These are phyloP conservation scores for Paracanthobrama guichenoti DNA, from an alignment of 2,113 vertebrate species.

Conservation along the genomic window DNA sequence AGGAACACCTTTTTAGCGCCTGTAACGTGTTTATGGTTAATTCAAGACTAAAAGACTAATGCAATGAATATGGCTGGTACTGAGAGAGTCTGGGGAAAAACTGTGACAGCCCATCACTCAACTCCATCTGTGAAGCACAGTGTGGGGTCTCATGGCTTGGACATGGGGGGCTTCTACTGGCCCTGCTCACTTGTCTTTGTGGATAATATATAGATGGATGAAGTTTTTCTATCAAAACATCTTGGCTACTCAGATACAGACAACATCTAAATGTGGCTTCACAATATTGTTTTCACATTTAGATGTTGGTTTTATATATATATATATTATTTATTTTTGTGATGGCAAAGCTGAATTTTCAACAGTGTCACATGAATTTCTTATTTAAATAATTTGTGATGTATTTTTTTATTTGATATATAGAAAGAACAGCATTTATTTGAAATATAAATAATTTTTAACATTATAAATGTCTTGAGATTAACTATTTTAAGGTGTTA, in stretches of 20 bases:
- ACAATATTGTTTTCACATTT: too few relatives aligned
- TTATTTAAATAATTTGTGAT: too few relatives aligned
- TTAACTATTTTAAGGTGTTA: too few relatives aligned
- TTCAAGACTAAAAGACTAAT: slow-evolving; percentile 4
- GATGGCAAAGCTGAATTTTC: too few relatives aligned
- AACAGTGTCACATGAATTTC: too few relatives aligned
- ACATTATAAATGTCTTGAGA: too few relatives aligned
- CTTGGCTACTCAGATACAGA: not conserved
- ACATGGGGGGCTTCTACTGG: slow-evolving; percentile 16
- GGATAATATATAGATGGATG: not conserved
- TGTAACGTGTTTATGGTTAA: not conserved
- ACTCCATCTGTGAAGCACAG: slow-evolving; percentile 27
- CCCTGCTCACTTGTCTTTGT: slow-evolving; percentile 16
- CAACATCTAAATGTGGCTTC: not conserved
- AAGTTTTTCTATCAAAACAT: not conserved
- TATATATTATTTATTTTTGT: too few relatives aligned
- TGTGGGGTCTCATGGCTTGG: slow-evolving; percentile 26
- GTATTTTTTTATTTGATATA: too few relatives aligned
- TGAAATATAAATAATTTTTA: too few relatives aligned
- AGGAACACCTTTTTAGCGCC: not conserved
- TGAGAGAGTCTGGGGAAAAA: not conserved
- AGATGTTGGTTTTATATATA: too few relatives aligned
- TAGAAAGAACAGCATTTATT: too few relatives aligned
- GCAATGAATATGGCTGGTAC: slow-evolving; percentile 22
- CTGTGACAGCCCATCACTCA: slow-evolving; percentile 34